phyloP scores from a whole-genome alignment of 2,113 vertebrate genomes.

The Elachura formosa region DNA sequence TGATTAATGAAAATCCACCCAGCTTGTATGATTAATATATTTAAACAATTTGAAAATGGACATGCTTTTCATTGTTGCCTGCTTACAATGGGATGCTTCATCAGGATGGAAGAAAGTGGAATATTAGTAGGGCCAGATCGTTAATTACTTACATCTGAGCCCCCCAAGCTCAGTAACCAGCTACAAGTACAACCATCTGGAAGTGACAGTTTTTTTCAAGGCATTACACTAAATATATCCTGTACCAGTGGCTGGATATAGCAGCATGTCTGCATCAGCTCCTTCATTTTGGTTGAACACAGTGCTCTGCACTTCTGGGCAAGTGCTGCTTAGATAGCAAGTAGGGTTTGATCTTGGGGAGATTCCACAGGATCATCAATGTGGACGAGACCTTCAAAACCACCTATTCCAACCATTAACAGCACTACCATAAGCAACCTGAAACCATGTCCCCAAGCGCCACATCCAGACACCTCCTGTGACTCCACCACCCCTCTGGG shows the following conservation, averaged over 20 bases:
- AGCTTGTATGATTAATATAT: neutral
- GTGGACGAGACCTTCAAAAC: neutral
- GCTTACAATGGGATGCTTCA: neutral
- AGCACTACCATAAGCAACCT: neutral
- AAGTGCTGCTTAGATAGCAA: neutral
- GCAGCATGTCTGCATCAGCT: neutral
- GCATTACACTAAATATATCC: neutral
- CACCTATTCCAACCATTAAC: neutral
- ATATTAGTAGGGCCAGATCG: neutral
- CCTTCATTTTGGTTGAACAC: neutral
- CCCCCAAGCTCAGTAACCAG: neutral
- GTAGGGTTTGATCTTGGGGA: neutral
- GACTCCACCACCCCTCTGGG: neutral
- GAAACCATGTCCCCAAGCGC: neutral
- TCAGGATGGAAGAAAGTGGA: conserved; percentile 26
- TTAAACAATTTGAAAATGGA: conserved; percentile 36
- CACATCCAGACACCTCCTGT: neutral
- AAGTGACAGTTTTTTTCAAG: conserved; percentile 23
- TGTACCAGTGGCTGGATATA: neutral
- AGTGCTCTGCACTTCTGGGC: neutral
- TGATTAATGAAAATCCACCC: conserved; percentile 15
- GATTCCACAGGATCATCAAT: neutral
- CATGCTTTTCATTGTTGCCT: conserved; percentile 25
- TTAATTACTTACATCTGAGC: conserved; percentile 32
- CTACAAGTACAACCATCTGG: neutral